Evolutionary conservation across 2,888 invertebrate species (phyloP).

Genomic region (Eristalinus aeneus): DNA sequence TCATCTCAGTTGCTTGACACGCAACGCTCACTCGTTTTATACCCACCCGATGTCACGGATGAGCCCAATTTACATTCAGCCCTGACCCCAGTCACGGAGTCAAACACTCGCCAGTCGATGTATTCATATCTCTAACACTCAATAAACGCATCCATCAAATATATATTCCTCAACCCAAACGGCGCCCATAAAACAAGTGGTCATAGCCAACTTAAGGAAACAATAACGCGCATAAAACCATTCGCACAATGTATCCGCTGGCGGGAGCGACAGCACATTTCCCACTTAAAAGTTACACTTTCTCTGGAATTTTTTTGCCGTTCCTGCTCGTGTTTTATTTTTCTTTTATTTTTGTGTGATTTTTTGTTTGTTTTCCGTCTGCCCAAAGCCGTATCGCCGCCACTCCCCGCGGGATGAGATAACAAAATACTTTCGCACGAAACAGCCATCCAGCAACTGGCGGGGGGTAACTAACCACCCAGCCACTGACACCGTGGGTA

Average conservation of each 20-base stretch:
- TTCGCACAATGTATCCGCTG: conserved; percentile 24
- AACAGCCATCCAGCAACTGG: conserved; percentile 4
- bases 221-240: conserved; percentile 49
- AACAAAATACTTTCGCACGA: conserved; percentile 46
- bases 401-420: neutral
- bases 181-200: conserved; percentile 54
- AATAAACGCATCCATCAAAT: conserved; percentile 50
- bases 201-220: conserved; percentile 55
- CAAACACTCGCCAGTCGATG: neutral
- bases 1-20: too few species aligned
- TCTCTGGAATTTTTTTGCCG: neutral
- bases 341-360: neutral
- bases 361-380: conserved; percentile 1
- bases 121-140: conserved; percentile 31
- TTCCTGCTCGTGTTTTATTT: conserved; percentile 5
- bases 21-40: too few species aligned
- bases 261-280: conserved; percentile 21
- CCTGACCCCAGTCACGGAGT: too few species aligned
- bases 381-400: neutral
- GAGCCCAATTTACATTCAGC: too few species aligned
- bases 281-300: conserved; percentile 33
- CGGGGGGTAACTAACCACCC: conserved; percentile 30
- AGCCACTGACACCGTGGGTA: neutral
- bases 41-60: too few species aligned
- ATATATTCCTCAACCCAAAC: conserved; percentile 40